Evolutionary conservation across 2,888 invertebrate species (phyloP), one percentile per base, ranked within the genome.

Genomic region (Tolmerus cingulatus): DNA sequence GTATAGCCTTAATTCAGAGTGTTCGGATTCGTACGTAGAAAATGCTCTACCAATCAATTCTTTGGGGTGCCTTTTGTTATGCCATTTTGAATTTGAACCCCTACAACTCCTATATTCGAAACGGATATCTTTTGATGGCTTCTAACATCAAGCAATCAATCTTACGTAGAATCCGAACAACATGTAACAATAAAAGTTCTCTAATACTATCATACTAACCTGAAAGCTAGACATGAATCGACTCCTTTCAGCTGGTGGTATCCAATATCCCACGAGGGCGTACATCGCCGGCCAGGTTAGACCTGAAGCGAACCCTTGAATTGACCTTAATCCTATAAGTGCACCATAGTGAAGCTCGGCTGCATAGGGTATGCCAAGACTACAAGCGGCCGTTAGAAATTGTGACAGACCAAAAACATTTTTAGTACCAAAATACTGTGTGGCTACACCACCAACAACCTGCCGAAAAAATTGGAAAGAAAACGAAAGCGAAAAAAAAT

Each of bases 201-300:
- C 7, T 34, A 34, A 4, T 34, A 34, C 34, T 34, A 34, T 34
- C 5, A 7, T 4, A 34, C 51, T n/a, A n/a, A 94, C 94, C 94
- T 95, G 96, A 91, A 96, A 96, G 90, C 95, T 95, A 77, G 95
- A 96, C 96, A 96, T 96, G 91, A 96, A 96, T 87, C 95, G 93
- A 86, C 95, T 95, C 85, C 95, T 93, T 91, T 96, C 96, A 8
- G 94, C 93, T n/a, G 95, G 93, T 9, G 96, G 96, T 88, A 96
- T 96, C 96, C 96, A 96, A 89, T 94, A 94, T 4, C 95, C 95
- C 40, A 96, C 96, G 87, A 95, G 93, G 0, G 95, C 95, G 90
- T 95, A 96, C 96, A 96, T 96, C 1, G 96, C 95, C 16, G 96
- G 96, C 96, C 96, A 96, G 14, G 96, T 96, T 87, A 96, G 91